phyloP scores from a whole-genome alignment of 1,140 invertebrate genomes.

The Leptopilina boulardi region DNA sequence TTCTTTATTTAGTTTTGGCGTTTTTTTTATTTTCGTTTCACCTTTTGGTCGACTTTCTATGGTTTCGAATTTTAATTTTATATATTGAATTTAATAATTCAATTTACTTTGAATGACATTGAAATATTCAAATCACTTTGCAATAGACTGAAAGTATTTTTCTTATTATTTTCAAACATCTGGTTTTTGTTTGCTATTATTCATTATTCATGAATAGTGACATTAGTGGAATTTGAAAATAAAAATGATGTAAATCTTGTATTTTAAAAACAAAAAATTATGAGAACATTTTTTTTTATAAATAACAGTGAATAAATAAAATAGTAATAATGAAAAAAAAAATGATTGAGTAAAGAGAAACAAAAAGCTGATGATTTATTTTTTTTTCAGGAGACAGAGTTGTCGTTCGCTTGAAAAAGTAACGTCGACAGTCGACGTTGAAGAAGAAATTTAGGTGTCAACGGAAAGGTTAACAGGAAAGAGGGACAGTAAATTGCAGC shows the following conservation, averaged over 20 bases:
- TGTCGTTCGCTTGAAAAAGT: not conserved
- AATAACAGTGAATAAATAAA: no score
- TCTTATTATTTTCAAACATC: no score
- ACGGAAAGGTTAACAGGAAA: constrained; percentile 37
- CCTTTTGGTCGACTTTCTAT: no score
- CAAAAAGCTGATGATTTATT: not conserved
- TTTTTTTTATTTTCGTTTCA: no score
- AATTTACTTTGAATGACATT: no score
- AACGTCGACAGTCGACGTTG: constrained; percentile 15
- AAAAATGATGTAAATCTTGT: not conserved
- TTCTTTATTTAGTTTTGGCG: no score
- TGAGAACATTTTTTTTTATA: no score
- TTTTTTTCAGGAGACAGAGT: not conserved
- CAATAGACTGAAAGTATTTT: no score
- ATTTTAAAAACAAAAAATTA: not conserved
- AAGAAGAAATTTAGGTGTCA: constrained; percentile 5
- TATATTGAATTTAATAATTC: no score
- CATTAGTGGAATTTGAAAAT: not conserved
- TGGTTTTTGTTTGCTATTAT: no score
- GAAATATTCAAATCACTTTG: no score
- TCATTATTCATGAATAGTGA: constrained; percentile 4
- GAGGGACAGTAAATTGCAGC: constrained; percentile 42
- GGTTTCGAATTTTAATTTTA: no score
- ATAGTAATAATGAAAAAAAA: not conserved
- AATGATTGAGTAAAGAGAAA: not conserved